Evolutionary conservation across 2,797 vertebrate genomes (phyloP).

Genomic region (Euthynnus affinis): DNA sequence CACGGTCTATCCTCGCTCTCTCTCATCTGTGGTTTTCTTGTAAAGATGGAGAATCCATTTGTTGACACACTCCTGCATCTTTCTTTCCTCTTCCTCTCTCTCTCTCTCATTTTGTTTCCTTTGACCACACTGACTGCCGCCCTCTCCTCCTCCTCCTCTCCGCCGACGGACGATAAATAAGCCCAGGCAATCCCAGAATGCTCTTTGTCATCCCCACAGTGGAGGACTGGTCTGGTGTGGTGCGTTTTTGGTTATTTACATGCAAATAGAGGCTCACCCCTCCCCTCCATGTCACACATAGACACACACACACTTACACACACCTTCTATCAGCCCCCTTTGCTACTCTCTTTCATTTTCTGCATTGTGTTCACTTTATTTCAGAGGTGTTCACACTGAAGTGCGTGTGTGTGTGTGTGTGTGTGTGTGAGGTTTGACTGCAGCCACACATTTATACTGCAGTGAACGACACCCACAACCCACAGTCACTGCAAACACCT

Average conservation of each 20-base stretch:
- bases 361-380: slow-evolving; percentile 60
- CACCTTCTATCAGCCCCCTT: slow-evolving; percentile 33
- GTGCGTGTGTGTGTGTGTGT: slow-evolving; percentile 9
- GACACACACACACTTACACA: slow-evolving; percentile 11
- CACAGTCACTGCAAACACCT: not conserved
- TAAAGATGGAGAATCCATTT: slow-evolving; percentile 39
- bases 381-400: slow-evolving; percentile 29
- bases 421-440: not conserved
- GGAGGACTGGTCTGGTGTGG: slow-evolving; percentile 48
- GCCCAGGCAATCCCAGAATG: slow-evolving; percentile 72
- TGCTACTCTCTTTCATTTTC: slow-evolving; percentile 44
- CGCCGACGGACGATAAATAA: slow-evolving; percentile 64
- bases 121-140: slow-evolving; percentile 26
- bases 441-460: slow-evolving; percentile 10
- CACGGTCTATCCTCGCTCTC: slow-evolving; percentile 26
- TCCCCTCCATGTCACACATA: slow-evolving; percentile 1
- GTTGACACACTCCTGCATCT: not conserved
- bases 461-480: slow-evolving; percentile 13
- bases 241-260: slow-evolving; percentile 75
- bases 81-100: not conserved
- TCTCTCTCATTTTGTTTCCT: not conserved
- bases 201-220: slow-evolving; percentile 71
- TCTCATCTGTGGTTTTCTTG: slow-evolving; percentile 50
- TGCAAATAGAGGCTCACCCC: slow-evolving; percentile 69
- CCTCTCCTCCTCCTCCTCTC: slow-evolving; percentile 20